A percentile compares a stretch with the other conserved stretches of the same genome.
Evolutionary conservation across 2,888 invertebrate species (phyloP).

Genomic region (Synanthedon vespiformis): DNA sequence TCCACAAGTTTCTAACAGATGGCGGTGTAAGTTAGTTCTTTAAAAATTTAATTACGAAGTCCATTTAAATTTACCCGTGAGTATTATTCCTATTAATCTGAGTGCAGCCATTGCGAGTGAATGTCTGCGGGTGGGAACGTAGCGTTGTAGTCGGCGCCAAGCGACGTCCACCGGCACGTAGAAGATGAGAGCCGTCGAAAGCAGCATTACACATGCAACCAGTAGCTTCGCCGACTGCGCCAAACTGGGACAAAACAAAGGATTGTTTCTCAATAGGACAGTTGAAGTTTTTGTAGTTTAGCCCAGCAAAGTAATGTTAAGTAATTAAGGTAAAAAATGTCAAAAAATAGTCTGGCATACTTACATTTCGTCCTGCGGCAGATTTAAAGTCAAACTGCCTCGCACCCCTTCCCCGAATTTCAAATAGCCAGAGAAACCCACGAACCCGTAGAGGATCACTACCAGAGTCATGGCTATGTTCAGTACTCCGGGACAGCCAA

Average conservation of each 20-base stretch:
- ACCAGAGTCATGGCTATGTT: constrained; percentile 89
- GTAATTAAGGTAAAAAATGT: too few species aligned
- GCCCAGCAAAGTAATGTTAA: too few species aligned
- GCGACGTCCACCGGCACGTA: constrained; percentile 94
- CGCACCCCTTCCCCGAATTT: constrained; percentile 80
- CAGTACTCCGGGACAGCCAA: constrained; percentile 86
- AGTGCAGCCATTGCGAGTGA: constrained; percentile 50
- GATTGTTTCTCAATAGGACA: too few species aligned
- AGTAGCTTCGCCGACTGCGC: constrained; percentile 85
- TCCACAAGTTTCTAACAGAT: too few species aligned
- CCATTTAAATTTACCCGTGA: constrained; percentile 31
- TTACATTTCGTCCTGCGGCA: constrained; percentile 78
- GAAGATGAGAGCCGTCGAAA: constrained; percentile 93
- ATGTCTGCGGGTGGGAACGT: constrained; percentile 50
- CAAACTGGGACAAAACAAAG: constrained; percentile 47
- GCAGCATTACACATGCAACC: constrained; percentile 89
- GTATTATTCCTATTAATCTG: constrained; percentile 35
- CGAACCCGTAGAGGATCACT: constrained; percentile 80
- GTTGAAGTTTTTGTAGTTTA: too few species aligned
- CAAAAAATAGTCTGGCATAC: constrained; percentile 22
- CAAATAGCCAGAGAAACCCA: constrained; percentile 92
- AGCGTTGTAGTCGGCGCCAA: constrained; percentile 77
- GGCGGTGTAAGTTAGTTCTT: too few species aligned
- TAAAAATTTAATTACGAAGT: too few species aligned
- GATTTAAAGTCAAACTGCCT: constrained; percentile 86